These are phyloP conservation scores for Eupithecia inturbata DNA, from an alignment of 2,888 invertebrate species.

Conservation along the genomic window DNA sequence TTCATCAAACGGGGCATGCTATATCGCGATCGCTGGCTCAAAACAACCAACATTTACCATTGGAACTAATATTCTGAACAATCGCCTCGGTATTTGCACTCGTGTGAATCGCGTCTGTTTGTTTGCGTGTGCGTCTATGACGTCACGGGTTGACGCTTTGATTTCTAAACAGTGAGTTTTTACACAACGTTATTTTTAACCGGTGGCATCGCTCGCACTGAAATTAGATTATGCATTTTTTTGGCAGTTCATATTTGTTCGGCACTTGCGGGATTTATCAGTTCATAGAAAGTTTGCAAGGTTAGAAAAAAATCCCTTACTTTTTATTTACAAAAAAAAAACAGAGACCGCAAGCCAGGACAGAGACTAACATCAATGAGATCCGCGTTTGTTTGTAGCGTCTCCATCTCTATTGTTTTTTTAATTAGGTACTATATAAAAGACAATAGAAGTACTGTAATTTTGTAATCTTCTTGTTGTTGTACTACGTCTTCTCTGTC, in stretches of 20 bases:
- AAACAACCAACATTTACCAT: slow-evolving; percentile 66
- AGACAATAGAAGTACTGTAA: not conserved
- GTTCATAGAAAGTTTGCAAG: not conserved
- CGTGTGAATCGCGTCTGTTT: slow-evolving; percentile 53
- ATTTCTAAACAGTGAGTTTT: slow-evolving; percentile 58
- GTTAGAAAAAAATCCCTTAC: not conserved
- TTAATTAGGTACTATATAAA: not conserved
- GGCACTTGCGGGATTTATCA: not conserved
- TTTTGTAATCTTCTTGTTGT: not conserved
- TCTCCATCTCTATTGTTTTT: not conserved
- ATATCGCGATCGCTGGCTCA: slow-evolving; percentile 62
- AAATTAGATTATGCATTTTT: slow-evolving; percentile 41
- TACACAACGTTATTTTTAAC: slow-evolving; percentile 46
- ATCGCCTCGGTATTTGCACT: slow-evolving; percentile 60
- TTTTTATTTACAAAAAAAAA: not conserved
- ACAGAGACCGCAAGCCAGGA: not conserved
- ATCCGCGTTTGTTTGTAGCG: not conserved
- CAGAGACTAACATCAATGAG: not conserved
- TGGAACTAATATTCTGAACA: slow-evolving; percentile 72
- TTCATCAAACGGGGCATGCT: slow-evolving; percentile 67
- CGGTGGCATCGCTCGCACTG: slow-evolving; percentile 39
- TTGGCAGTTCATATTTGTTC: slow-evolving; percentile 8
- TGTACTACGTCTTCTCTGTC: not conserved
- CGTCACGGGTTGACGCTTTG: slow-evolving; percentile 48
- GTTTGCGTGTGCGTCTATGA: slow-evolving; percentile 58